Percentiles rank a stretch among this genome's conserved stretches.
These are phyloP conservation scores for Charaxes varanes DNA, from an alignment of 1,140 invertebrate species.

Conservation along the genomic window DNA sequence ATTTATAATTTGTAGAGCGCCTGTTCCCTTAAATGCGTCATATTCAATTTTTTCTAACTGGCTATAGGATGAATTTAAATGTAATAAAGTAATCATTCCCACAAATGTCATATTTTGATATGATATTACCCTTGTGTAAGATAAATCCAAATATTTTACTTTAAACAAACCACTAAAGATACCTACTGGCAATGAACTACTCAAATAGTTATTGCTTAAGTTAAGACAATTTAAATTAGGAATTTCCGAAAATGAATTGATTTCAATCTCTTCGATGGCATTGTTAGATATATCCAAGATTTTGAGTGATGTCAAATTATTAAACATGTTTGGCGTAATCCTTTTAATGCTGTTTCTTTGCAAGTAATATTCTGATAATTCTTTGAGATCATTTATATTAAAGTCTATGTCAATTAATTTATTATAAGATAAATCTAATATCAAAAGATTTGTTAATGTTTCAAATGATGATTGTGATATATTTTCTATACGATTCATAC, in stretches of 20 bases:
- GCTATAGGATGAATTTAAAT: constrained; percentile 8
- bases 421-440: constrained; percentile 11
- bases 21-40: constrained; percentile 5
- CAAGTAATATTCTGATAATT: constrained; percentile 7
- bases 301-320: neutral
- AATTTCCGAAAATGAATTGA: constrained; percentile 3
- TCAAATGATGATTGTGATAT: constrained; percentile 5
- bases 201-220: constrained; percentile 1
- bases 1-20: constrained; percentile 7
- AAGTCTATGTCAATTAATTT: constrained; percentile 4
- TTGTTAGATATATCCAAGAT: constrained; percentile 8
- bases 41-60: constrained; percentile 14
- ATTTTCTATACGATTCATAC: constrained; percentile 5
- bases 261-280: constrained; percentile 1
- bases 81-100: constrained; percentile 1
- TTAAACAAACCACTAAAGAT: constrained; percentile 2
- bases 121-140: constrained; percentile 1
- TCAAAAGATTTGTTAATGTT: constrained; percentile 1
- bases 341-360: constrained; percentile 6
- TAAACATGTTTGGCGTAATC: constrained; percentile 1
- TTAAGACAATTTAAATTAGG: neutral
- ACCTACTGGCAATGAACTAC: constrained; percentile 1
- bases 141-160: constrained; percentile 3
- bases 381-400: constrained; percentile 3
- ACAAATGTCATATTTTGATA: constrained; percentile 6